A percentile compares a stretch with the other conserved stretches of the same genome.
Conservation (phyloP, 2,797 vertebrate species). For the Leuciscus waleckii region DNA sequence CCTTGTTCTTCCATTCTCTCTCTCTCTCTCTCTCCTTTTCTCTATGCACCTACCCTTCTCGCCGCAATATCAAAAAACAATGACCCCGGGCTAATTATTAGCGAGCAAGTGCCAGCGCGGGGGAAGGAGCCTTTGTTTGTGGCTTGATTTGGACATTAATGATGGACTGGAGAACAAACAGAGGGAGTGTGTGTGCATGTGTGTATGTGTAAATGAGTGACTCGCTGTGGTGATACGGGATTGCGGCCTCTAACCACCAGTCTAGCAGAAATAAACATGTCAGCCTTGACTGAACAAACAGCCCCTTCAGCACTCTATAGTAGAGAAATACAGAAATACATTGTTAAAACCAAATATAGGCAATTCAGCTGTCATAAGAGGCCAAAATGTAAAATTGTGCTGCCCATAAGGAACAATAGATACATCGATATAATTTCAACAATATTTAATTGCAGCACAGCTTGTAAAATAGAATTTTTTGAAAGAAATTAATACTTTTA, state of each 20-base stretch:
- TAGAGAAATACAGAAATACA: neutral
- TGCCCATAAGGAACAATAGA: neutral
- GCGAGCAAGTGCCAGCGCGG: slow-evolving; percentile 51
- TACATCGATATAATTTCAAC: neutral
- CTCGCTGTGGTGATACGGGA: slow-evolving; percentile 31
- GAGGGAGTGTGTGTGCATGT: slow-evolving; percentile 11
- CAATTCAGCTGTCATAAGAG: neutral
- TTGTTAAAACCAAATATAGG: slow-evolving; percentile 7
- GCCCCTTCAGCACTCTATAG: slow-evolving; percentile 15
- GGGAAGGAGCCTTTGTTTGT: slow-evolving; percentile 70
- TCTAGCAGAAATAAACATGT: slow-evolving; percentile 25
- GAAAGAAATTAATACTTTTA: neutral
- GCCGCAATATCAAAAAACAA: slow-evolving; percentile 72
- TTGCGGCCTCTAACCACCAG: slow-evolving; percentile 37
- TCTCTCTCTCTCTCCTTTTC: slow-evolving; percentile 14
- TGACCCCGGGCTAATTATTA: slow-evolving; percentile 77
- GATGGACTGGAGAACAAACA: slow-evolving; percentile 65
- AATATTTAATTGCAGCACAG: neutral
- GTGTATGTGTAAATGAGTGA: slow-evolving; percentile 39
- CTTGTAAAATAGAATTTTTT: neutral
- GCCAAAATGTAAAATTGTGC: neutral
- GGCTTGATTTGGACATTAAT: slow-evolving; percentile 73
- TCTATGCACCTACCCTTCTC: slow-evolving; percentile 43
- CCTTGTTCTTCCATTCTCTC: slow-evolving; percentile 43
- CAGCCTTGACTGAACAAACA: slow-evolving; percentile 38